phyloP scores from a whole-genome alignment of 92 coral and sea anemone genomes.

The Desmophyllum pertusum region DNA sequence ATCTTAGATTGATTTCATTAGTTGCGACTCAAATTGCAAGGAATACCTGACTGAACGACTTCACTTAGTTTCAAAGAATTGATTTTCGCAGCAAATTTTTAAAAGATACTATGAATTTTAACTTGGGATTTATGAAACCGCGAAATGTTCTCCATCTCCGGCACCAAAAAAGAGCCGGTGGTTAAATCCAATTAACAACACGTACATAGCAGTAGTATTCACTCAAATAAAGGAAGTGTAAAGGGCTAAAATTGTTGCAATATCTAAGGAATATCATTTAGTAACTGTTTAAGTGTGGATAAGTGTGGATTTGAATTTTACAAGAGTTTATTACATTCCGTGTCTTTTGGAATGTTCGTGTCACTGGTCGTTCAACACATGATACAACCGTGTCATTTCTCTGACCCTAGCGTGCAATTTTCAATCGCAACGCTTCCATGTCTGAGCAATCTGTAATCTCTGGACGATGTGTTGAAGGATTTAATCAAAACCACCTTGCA shows the following conservation, averaged over 20 bases:
- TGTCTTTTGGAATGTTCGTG: not conserved
- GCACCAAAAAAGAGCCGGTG: conserved; percentile 11
- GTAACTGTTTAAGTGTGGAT: not conserved
- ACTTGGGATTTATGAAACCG: not conserved
- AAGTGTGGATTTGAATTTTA: not conserved
- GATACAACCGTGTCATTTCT: conserved; percentile 11
- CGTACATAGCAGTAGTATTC: not conserved
- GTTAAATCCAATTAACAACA: conserved; percentile 8
- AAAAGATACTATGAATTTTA: not conserved
- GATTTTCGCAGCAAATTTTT: not conserved
- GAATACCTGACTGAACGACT: not conserved
- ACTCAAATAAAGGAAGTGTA: not conserved
- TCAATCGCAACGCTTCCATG: not conserved
- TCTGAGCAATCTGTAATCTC: not conserved
- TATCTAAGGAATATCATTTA: not conserved
- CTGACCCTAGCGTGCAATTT: conserved; percentile 21
- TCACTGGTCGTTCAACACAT: not conserved
- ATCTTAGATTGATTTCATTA: not conserved
- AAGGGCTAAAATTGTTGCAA: not conserved
- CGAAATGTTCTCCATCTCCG: conserved; percentile 11
- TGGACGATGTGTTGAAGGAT: not conserved
- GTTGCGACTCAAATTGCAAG: conserved; percentile 24
- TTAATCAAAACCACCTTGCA: conserved; percentile 40
- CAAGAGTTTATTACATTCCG: not conserved
- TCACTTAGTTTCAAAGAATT: not conserved